A percentile compares a stretch with the other conserved stretches of the same genome.
Conservation (phyloP, 2,888 invertebrate genomes). For the Dicranocentrus wangi region DNA sequence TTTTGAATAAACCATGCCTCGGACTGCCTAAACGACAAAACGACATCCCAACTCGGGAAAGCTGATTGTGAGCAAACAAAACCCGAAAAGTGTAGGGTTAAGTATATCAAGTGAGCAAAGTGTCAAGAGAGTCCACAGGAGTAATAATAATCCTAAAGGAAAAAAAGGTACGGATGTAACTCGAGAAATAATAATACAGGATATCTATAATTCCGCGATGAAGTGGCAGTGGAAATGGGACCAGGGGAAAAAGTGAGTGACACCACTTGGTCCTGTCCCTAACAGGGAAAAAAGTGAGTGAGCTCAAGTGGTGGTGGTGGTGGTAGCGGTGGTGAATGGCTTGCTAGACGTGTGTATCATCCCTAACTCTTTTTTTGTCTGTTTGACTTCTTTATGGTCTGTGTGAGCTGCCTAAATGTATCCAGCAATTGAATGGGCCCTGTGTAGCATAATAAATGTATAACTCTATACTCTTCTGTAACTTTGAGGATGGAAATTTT, state of each 20-base stretch:
- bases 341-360: neutral
- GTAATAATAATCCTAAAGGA: conserved; percentile 36
- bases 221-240: neutral
- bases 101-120: conserved; percentile 21
- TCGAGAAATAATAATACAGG: neutral
- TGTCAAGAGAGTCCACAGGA: conserved; percentile 45
- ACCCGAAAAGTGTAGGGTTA: conserved; percentile 11
- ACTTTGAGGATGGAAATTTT: conserved; percentile 7
- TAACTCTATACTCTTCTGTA: conserved; percentile 1
- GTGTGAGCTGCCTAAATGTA: conserved; percentile 1
- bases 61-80: conserved; percentile 17
- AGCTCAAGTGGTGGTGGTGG: conserved; percentile 22
- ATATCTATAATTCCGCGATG: neutral
- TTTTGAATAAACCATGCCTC: neutral
- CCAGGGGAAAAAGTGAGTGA: conserved; percentile 31
- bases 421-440: conserved; percentile 1
- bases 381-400: conserved; percentile 29
- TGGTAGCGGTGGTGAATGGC: too few relatives aligned
- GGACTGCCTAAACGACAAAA: neutral
- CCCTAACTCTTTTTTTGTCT: conserved; percentile 17
- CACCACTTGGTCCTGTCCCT: conserved; percentile 45
- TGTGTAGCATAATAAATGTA: neutral
- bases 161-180: conserved; percentile 25
- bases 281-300: conserved; percentile 8
- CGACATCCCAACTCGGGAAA: neutral